Evolutionary conservation across 2,888 invertebrate genomes (phyloP).

Genomic region (Pocota personata): DNA sequence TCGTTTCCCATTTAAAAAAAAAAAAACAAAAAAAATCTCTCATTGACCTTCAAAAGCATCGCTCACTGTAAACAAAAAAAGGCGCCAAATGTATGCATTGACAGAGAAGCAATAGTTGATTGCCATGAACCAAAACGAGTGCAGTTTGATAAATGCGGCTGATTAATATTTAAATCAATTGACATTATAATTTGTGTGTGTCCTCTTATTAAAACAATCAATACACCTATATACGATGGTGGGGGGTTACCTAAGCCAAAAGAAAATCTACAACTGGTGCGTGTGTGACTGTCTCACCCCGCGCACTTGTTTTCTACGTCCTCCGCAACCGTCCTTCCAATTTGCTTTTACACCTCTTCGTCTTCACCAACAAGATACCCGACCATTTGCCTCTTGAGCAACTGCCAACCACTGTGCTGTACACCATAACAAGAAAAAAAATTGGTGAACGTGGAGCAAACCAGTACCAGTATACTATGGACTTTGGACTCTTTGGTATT

Average conservation of each 20-base stretch:
- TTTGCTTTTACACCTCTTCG: slow-evolving; percentile 7
- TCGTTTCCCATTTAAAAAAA: not conserved
- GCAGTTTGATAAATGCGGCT: not conserved
- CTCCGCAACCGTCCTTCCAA: not conserved
- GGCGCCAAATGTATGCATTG: slow-evolving; percentile 12
- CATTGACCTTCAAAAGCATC: not conserved
- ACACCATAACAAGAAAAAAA: slow-evolving; percentile 27
- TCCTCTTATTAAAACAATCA: not conserved
- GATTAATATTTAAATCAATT: not conserved
- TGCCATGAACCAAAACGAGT: not conserved
- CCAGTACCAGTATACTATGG: slow-evolving; percentile 49
- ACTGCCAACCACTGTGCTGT: slow-evolving; percentile 14
- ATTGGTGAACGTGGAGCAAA: slow-evolving; percentile 47
- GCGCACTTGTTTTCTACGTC: not conserved
- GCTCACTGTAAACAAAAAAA: slow-evolving; percentile 3
- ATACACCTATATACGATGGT: not conserved
- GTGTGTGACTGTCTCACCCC: not conserved
- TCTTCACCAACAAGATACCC: slow-evolving; percentile 1
- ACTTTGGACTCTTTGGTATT: slow-evolving; percentile 61
- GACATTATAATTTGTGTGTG: not conserved
- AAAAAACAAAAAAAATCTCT: not conserved
- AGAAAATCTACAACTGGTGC: slow-evolving; percentile 51
- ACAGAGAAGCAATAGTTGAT: not conserved
- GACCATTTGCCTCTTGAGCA: slow-evolving; percentile 39
- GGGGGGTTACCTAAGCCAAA: slow-evolving; percentile 31